These are phyloP conservation scores for Sebastes nivosus DNA, from an alignment of 2,797 vertebrate genomes.

Conservation along the genomic window DNA sequence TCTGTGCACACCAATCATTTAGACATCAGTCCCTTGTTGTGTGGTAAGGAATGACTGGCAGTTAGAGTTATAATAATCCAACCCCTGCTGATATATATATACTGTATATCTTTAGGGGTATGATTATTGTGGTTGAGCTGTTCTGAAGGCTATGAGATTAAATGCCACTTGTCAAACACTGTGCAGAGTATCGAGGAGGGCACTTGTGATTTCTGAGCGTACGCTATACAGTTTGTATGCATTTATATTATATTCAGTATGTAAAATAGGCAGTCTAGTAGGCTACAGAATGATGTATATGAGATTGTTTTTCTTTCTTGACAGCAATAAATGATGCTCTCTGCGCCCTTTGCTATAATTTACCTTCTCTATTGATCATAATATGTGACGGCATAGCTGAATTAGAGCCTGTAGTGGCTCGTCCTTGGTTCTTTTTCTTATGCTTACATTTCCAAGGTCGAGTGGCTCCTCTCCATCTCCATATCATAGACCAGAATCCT, in stretches of 20 bases:
- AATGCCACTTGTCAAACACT: too few species aligned
- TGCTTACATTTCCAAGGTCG: too few species aligned
- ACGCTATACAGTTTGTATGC: too few species aligned
- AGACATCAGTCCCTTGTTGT: background rate
- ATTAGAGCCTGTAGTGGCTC: background rate
- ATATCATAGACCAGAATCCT: background rate
- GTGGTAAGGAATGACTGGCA: background rate
- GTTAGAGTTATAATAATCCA: background rate
- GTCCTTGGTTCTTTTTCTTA: background rate
- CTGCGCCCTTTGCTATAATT: background rate
- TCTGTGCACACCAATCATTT: background rate
- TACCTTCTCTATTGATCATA: background rate
- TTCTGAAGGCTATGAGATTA: too few species aligned
- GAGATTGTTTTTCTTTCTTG: background rate
- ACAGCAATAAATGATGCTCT: background rate
- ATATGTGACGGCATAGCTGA: background rate
- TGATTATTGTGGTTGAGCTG: too few species aligned
- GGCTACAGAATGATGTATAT: background rate
- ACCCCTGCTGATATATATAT: background rate
- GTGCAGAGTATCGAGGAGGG: too few species aligned
- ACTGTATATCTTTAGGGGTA: too few species aligned
- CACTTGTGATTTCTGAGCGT: too few species aligned
- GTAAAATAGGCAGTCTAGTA: background rate
- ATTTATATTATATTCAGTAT: too few species aligned
- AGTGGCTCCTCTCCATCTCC: too few species aligned